Evolutionary conservation across 1,140 invertebrate species (phyloP).

Genomic region (Scylla paramamosain): DNA sequence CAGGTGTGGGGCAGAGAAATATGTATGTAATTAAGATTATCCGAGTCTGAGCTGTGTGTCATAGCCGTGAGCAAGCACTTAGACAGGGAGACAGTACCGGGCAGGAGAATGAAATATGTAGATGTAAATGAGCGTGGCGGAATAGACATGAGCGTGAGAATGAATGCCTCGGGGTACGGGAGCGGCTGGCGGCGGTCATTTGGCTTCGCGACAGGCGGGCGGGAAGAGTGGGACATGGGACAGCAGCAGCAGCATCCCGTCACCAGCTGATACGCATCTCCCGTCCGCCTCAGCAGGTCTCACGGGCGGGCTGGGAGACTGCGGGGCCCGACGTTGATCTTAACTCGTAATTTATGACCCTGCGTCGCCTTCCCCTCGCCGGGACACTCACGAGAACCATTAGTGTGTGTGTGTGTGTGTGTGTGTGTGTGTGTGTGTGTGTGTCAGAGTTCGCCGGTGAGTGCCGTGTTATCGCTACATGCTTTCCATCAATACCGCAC

Average conservation of each 20-base stretch:
- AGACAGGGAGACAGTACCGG: no score
- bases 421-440: conserved; percentile 15
- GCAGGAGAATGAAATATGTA: no score
- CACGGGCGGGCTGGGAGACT: background rate
- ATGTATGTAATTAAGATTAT: no score
- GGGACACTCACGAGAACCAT: background rate
- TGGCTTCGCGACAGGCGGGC: background rate
- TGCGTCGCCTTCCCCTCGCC: background rate
- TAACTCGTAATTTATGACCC: conserved; percentile 22
- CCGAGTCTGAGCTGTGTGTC: no score
- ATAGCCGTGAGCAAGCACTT: no score
- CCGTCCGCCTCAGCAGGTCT: background rate
- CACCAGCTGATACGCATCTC: background rate
- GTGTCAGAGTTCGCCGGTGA: background rate
- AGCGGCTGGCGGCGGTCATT: background rate
- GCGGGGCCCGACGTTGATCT: background rate
- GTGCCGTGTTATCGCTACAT: no score
- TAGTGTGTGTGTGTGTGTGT: conserved; percentile 9
- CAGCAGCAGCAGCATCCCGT: background rate
- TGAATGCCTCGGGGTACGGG: background rate
- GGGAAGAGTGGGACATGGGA: background rate
- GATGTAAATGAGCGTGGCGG: background rate
- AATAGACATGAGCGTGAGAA: conserved; percentile 4
- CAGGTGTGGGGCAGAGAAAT: background rate
- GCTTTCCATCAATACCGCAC: no score